Evolutionary conservation across 1,140 invertebrate genomes (phyloP).

Genomic region (Drosophila orosa): DNA sequence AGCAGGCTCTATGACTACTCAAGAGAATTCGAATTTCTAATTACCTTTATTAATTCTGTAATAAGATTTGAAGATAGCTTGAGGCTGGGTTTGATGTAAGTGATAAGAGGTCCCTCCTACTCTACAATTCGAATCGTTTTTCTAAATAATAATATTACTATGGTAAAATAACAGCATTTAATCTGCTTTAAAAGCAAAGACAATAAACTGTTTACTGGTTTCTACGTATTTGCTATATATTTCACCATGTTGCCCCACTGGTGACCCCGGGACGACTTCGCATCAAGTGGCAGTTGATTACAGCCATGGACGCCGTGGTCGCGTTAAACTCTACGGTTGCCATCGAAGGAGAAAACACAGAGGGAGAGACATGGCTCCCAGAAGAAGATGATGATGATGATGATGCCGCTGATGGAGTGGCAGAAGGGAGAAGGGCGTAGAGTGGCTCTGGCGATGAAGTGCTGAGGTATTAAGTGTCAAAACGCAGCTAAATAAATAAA

Average conservation of each 20-base stretch:
- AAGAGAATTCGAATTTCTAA: neutral
- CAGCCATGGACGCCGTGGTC: constrained; percentile 46
- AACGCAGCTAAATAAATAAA: constrained; percentile 66
- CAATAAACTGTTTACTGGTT: neutral
- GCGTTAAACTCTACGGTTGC: constrained; percentile 46
- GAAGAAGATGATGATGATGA: constrained; percentile 14
- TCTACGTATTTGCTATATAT: neutral
- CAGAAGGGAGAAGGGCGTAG: neutral
- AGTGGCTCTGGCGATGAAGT: constrained; percentile 19
- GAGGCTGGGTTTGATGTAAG: neutral
- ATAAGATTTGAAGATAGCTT: neutral
- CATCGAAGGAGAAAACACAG: constrained; percentile 5
- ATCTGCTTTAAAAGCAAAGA: neutral
- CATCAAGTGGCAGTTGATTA: constrained; percentile 64
- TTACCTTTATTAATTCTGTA: neutral
- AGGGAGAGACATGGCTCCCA: constrained; percentile 3
- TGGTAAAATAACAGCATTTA: neutral
- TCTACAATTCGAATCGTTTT: neutral
- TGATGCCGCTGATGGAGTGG: constrained; percentile 7
- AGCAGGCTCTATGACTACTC: neutral
- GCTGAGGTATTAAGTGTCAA: constrained; percentile 59
- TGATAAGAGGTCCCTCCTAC: neutral
- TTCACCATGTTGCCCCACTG: neutral
- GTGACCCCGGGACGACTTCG: constrained; percentile 20
- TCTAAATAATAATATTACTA: neutral